Evolutionary conservation across 35 echinoderm and acorn worm genomes (phyloP).

Genomic region (Acanthaster planci): DNA sequence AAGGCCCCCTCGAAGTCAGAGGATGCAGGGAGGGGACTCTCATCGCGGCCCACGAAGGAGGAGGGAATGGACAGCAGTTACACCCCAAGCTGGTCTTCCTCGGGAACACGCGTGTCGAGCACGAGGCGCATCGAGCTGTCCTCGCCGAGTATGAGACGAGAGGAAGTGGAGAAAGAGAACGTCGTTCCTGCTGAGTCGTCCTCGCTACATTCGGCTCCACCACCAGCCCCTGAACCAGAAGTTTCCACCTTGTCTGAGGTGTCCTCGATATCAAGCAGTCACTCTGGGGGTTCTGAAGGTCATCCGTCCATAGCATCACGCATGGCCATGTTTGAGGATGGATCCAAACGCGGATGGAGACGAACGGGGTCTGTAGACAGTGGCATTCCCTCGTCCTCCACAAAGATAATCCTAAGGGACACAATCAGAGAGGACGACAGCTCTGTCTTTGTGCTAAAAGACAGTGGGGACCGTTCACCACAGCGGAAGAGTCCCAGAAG

Average conservation of each 20-base stretch:
- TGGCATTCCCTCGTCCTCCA: not conserved
- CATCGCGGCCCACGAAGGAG: not conserved
- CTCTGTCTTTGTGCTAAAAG: not conserved
- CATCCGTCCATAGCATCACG: not conserved
- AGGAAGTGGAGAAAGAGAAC: not conserved
- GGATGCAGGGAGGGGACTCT: not conserved
- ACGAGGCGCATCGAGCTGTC: not conserved
- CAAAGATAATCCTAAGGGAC: slow-evolving; percentile 11
- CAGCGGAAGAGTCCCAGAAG: slow-evolving; percentile 11
- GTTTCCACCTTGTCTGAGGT: not conserved
- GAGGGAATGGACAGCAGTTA: not conserved
- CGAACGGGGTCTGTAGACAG: slow-evolving; percentile 1
- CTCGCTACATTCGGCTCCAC: not conserved
- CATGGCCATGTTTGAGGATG: slow-evolving; percentile 41
- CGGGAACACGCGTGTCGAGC: not conserved
- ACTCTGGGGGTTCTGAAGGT: slow-evolving; percentile 12
- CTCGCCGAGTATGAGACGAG: not conserved
- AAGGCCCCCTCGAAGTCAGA: not conserved
- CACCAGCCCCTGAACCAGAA: not conserved
- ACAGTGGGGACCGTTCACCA: not conserved
- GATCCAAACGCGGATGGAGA: not conserved
- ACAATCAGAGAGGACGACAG: slow-evolving; percentile 29
- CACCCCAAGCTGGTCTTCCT: not conserved
- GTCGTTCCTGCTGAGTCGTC: not conserved
- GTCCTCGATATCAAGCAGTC: slow-evolving; percentile 32